Percentiles rank a stretch among this genome's conserved stretches.
Evolutionary conservation across 2,888 invertebrate species (phyloP).

Genomic region (Tridacna crocea): DNA sequence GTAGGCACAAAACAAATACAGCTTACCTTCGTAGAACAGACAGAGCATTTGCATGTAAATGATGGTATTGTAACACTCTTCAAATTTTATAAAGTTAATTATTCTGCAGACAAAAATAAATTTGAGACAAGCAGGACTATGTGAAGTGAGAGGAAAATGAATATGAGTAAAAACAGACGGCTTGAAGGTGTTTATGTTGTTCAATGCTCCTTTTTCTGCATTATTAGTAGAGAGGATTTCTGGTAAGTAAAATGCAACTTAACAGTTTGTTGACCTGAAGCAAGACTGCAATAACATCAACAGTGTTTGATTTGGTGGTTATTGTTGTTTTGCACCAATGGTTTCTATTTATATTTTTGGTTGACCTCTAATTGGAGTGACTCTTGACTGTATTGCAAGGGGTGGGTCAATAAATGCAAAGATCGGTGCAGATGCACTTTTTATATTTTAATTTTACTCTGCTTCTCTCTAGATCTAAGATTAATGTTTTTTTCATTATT

Average conservation of each 20-base stretch:
- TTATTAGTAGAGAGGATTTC: slow-evolving; percentile 10
- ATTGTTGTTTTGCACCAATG: slow-evolving; percentile 11
- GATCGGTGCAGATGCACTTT: not conserved
- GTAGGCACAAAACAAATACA: no score
- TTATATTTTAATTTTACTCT: not conserved
- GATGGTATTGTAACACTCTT: no score
- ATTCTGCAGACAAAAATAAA: no score
- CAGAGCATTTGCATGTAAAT: no score
- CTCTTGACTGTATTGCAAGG: not conserved
- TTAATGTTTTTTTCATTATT: not conserved
- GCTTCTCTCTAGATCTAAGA: not conserved
- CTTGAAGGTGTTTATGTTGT: not conserved
- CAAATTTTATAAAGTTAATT: no score
- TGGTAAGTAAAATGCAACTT: slow-evolving; percentile 8
- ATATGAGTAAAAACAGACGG: no score
- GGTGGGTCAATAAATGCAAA: slow-evolving; percentile 2
- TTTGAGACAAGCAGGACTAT: no score
- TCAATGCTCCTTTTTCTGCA: not conserved
- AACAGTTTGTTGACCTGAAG: slow-evolving; percentile 8
- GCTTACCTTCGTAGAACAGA: no score
- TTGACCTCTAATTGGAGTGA: slow-evolving; percentile 21
- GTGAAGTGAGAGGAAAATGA: no score
- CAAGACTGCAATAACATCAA: slow-evolving; percentile 10
- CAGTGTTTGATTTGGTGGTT: not conserved
- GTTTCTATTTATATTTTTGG: not conserved